Conservation (phyloP, 2,797 vertebrate genomes). For the Argentina silus region DNA sequence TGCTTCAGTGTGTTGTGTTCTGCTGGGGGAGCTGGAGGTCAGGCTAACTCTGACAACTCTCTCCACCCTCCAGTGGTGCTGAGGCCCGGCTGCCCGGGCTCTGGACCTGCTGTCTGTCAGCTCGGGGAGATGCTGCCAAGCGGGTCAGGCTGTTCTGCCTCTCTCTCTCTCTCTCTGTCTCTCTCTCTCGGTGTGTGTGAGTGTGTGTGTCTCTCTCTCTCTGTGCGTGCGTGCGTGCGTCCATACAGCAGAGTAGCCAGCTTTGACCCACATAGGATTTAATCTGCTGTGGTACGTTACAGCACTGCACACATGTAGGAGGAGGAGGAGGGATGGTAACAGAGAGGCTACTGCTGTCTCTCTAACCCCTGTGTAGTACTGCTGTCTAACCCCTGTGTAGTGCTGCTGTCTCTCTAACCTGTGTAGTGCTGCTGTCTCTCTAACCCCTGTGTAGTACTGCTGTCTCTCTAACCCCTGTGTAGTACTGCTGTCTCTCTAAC, state of each 20-base stretch:
- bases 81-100: background rate
- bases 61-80: constrained; percentile 27
- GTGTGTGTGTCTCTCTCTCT: background rate
- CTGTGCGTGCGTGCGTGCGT: background rate
- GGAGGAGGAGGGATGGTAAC: background rate
- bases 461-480: no score
- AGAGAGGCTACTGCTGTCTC: no score
- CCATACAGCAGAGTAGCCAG: background rate
- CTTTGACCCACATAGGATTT: background rate
- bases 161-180: no score
- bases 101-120: constrained; percentile 18
- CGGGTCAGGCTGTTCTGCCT: background rate
- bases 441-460: no score
- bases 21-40: constrained; percentile 14
- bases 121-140: constrained; percentile 7
- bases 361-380: background rate
- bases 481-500: no score
- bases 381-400: no score
- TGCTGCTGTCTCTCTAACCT: no score
- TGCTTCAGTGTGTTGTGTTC: background rate
- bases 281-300: background rate
- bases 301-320: background rate
- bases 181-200: no score
- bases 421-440: no score
- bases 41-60: constrained; percentile 9